Percentiles rank a stretch among this genome's conserved stretches.
Conservation (phyloP, 2,113 vertebrate genomes). For the Planiliza haematocheilus region DNA sequence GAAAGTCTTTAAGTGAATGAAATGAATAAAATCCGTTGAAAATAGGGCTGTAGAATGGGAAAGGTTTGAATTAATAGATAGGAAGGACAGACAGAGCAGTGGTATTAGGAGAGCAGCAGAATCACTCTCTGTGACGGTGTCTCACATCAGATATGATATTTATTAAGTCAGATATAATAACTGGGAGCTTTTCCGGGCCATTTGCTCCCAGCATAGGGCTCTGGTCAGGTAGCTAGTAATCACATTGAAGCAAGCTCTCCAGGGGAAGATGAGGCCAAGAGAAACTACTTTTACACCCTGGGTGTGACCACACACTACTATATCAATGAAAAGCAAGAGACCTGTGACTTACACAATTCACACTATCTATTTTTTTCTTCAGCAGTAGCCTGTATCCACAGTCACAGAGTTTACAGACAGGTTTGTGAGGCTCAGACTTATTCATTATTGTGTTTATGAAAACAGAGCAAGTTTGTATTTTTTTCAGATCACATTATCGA, state of each 20-base stretch:
- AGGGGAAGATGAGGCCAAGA: conserved; percentile 21
- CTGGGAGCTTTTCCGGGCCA: conserved; percentile 39
- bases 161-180: conserved; percentile 56
- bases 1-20: conserved; percentile 20
- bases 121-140: conserved; percentile 26
- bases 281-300: conserved; percentile 44
- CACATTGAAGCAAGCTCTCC: conserved; percentile 23
- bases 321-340: conserved; percentile 20
- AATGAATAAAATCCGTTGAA: neutral
- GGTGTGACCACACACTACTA: conserved; percentile 9
- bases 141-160: conserved; percentile 48
- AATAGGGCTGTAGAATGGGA: neutral
- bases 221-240: neutral
- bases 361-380: neutral
- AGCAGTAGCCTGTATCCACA: neutral
- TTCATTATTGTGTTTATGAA: neutral
- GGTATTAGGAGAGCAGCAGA: too few relatives aligned
- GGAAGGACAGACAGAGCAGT: conserved; percentile 3
- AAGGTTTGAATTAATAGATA: conserved; percentile 23
- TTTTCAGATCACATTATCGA: conserved; percentile 1
- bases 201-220: conserved; percentile 27
- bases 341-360: conserved; percentile 5
- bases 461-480: conserved; percentile 5
- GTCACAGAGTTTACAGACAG: neutral
- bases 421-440: neutral